A percentile compares a stretch with the other conserved stretches of the same genome.
Conservation (phyloP, 2,113 vertebrate genomes). For the Pelvicachromis taeniatus region DNA sequence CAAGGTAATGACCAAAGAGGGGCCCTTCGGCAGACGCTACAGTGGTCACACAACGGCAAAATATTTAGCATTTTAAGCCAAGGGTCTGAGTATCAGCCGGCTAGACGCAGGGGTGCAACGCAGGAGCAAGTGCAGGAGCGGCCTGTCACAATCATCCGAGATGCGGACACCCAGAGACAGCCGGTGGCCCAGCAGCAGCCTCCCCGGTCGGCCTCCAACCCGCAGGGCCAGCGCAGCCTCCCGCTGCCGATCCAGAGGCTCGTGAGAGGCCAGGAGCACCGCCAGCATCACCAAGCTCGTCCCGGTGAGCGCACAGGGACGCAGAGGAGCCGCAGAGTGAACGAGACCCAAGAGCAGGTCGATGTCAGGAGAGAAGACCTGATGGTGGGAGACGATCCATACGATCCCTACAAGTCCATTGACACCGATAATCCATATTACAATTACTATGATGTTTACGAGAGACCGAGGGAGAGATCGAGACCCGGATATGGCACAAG, state of each 20-base stretch:
- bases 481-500: conserved; percentile 89
- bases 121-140: conserved; percentile 53
- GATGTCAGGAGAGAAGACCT: conserved; percentile 70
- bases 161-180: conserved; percentile 34
- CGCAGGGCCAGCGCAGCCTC: conserved; percentile 34
- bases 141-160: conserved; percentile 72
- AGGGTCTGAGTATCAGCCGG: conserved; percentile 84
- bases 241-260: conserved; percentile 49
- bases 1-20: conserved; percentile 44
- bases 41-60: conserved; percentile 92
- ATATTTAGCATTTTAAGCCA: conserved; percentile 89
- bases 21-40: conserved; percentile 82
- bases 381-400: conserved; percentile 92
- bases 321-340: conserved; percentile 19
- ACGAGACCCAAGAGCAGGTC: conserved; percentile 43
- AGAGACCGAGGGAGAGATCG: conserved; percentile 77
- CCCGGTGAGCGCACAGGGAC: conserved; percentile 6
- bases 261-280: conserved; percentile 38
- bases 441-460: conserved; percentile 92
- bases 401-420: conserved; percentile 87
- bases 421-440: conserved; percentile 93
- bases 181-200: conserved; percentile 15
- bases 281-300: conserved; percentile 26
- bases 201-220: not conserved
- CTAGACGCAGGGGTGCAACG: conserved; percentile 72